Base-by-base conservation (phyloP, 2,888 invertebrate genomes). In the Macrophya alboannulata region DNA sequence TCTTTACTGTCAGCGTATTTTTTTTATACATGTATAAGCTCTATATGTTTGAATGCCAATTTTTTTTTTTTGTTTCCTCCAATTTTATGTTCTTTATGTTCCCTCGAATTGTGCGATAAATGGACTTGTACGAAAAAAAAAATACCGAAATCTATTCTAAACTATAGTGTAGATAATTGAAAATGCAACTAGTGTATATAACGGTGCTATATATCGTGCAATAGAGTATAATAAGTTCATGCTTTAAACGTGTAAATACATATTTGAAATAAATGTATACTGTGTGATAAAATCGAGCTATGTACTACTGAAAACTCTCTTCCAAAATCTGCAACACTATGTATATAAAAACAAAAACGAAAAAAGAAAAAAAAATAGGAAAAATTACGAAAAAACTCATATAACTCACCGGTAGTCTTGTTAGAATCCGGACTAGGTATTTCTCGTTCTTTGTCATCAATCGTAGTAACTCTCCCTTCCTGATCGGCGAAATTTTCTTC, bases 341-440 rank as follows among this genome's bases (percentile, higher is more conserved):
- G 17, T 71, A 17, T n/a, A 85, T 85, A 86, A 87, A 85, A 87
- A 88, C 87, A 88, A 85, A 88, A 86, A 86, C 72, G 87, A 85
- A 86, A 74, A 82, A 65, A 85, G n/a, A 88, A 86, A 86, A 76
- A 87, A 85, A 86, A 74, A 82, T 62, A 85, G n/a, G 76, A 65
- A 48, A 77, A 83, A 84, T 84, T 1, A 31, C 31, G 74, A 85
- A 86, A 86, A 84, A 71, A 76, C 65, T 21, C n/a, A 17, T 31
- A 37, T 21, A 25, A 85, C 84, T 92, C 87, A 93, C 93, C 93
- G 86, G 93, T 93, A 40, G 93, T 93, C 88, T 93, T 92, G 84
- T 88, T 92, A 37, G 89, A 90, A 84, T 93, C 93, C 3, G 92
- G 91, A 86, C 92, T 92, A 8, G 89, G 86, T 1, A 92, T 87